phyloP scores from a whole-genome alignment of 2,797 vertebrate species.

The Anomalospiza imberbis region DNA sequence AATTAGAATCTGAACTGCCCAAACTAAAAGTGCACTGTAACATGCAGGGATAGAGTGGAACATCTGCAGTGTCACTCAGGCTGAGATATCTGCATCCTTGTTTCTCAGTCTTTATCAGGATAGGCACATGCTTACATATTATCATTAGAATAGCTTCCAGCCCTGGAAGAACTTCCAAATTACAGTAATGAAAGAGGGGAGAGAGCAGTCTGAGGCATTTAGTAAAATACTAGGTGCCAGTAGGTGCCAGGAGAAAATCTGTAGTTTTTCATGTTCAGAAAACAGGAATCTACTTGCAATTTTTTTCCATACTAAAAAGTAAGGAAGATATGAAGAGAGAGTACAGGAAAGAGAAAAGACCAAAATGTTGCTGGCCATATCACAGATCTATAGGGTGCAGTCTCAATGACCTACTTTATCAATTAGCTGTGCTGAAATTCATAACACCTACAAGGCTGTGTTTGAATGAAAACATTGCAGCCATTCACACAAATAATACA shows the following conservation, averaged over 20 bases:
- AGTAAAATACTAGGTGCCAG: not conserved
- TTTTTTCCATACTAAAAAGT: not conserved
- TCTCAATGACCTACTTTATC: not conserved
- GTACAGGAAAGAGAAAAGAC: not conserved
- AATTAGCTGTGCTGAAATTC: not conserved
- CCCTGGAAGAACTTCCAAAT: not conserved
- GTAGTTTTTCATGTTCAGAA: not conserved
- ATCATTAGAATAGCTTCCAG: not conserved
- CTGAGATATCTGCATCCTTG: not conserved
- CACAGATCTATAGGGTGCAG: not conserved
- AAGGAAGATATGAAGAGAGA: not conserved
- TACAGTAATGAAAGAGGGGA: not conserved
- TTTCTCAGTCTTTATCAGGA: not conserved
- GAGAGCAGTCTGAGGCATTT: not conserved
- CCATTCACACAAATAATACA: not conserved
- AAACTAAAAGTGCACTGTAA: not conserved
- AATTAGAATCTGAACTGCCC: not conserved
- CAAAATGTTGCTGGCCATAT: not conserved
- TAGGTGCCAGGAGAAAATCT: not conserved
- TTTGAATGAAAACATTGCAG: not conserved
- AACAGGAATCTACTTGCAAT: not conserved
- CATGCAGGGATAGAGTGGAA: not conserved
- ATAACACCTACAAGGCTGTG: not conserved
- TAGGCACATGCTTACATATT: not conserved
- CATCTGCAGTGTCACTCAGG: not conserved